phyloP scores from a whole-genome alignment of 1,140 invertebrate species.

The Lordiphosa clarofinis region DNA sequence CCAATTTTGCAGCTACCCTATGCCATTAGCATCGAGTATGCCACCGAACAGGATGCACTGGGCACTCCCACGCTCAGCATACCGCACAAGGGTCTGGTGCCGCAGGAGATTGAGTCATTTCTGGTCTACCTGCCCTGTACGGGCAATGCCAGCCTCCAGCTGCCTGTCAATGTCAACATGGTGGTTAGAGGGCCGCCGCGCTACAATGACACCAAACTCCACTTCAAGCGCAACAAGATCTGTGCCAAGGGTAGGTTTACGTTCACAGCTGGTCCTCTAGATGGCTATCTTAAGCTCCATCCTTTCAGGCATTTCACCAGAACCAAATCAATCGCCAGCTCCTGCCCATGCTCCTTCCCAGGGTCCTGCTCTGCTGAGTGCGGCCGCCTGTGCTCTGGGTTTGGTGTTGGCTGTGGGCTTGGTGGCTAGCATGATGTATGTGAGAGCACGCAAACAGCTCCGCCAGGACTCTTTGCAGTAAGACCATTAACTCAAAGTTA shows the following conservation, averaged over 20 bases:
- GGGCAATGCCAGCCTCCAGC: conserved; percentile 83
- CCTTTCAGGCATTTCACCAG: conserved; percentile 67
- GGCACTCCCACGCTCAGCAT: conserved; percentile 89
- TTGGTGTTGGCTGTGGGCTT: conserved; percentile 86
- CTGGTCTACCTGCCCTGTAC: conserved; percentile 89
- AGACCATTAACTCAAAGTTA: conserved; percentile 71
- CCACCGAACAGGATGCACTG: conserved; percentile 86
- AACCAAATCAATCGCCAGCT: conserved; percentile 75
- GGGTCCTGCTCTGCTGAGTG: conserved; percentile 79
- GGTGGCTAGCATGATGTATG: conserved; percentile 87
- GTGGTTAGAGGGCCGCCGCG: conserved; percentile 83
- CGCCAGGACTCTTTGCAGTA: conserved; percentile 88
- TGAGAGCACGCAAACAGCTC: conserved; percentile 87
- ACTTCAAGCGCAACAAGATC: conserved; percentile 92
- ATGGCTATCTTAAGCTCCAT: conserved; percentile 3
- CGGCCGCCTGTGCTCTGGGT: conserved; percentile 89
- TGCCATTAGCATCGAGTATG: conserved; percentile 88
- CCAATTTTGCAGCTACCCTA: conserved; percentile 84
- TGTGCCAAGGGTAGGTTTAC: conserved; percentile 87
- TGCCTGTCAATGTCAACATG: conserved; percentile 91
- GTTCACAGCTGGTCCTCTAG: conserved; percentile 6
- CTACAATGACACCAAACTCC: conserved; percentile 86
- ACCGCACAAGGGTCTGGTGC: conserved; percentile 87
- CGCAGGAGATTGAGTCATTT: conserved; percentile 87
- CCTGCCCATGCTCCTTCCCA: conserved; percentile 76